Evolutionary conservation across 2,888 invertebrate genomes (phyloP), one percentile per base, ranked within the genome.

Genomic region (Colostygia pectinataria): DNA sequence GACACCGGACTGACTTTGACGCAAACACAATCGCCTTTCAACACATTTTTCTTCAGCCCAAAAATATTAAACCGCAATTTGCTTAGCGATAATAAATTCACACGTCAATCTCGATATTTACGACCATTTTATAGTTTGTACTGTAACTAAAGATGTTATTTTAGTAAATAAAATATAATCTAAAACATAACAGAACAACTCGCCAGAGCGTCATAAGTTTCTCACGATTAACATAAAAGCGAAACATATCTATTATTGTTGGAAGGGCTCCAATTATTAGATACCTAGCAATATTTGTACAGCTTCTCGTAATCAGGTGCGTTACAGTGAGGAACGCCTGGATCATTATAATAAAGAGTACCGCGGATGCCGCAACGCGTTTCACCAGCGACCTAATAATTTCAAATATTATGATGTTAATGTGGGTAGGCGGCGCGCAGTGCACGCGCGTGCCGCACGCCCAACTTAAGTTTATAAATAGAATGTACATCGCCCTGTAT

Each of bases 381-480:
- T 83, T 81, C 81, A 74, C 74, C 80, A 78, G 77, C 79, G 83
- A 81, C 83, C 86, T 78, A 85, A 80, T 84, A 85, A 81, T 78
- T 82, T 82, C 74, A 74, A 75, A 79, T 81, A 81, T 85, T 83
- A 81, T 83, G 82, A 80, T 81, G 83, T 79, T 75, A 74, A 71
- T 70, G 75, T 74, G 73, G 74, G 76, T 74, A 76, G 77, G 75
- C 72, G 74, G 70, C 64, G 65, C 66, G 51, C 66, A 70, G 59
- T 82, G 83, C 83, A 83, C 79, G 81, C 82, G 75, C 75, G 78
- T 73, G 80, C 75, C 74, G 73, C 68, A 67, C 75, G 74, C 68
- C 75, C 82, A 86, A 87, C 83, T 87, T 86, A 86, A 78, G 65
- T 74, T 83, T 88, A 87, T 83, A 85, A 89, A 89, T 89, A 89